Conservation (phyloP, 30 jellyfish, hydroid and myxozoan genomes). For the Cassiopea xamachana region DNA sequence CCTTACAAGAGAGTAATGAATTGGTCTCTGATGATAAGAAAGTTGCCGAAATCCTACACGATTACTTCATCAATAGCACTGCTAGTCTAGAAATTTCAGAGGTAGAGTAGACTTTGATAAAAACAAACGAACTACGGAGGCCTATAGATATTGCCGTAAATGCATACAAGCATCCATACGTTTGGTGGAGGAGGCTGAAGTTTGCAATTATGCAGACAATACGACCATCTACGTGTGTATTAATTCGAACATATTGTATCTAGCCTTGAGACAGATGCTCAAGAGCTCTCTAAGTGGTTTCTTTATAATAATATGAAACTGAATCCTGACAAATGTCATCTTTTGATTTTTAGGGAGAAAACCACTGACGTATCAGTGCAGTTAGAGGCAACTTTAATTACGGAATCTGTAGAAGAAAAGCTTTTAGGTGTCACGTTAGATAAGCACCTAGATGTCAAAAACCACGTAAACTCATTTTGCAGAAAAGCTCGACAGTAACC, state of each 20-base stretch:
- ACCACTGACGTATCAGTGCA: not conserved
- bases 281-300: conserved; percentile 22
- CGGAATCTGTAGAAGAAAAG: no score
- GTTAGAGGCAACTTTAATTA: no score
- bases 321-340: not conserved
- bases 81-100: conserved; percentile 23
- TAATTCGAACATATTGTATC: conserved; percentile 5
- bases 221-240: conserved; percentile 13
- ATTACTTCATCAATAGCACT: conserved; percentile 3
- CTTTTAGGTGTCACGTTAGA: no score
- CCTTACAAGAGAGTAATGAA: not conserved
- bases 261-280: conserved; percentile 22
- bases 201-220: conserved; percentile 20
- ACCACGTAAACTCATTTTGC: no score
- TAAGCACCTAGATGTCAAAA: no score
- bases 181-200: conserved; percentile 11
- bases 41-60: conserved; percentile 1
- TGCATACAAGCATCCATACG: not conserved
- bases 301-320: conserved; percentile 14
- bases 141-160: conserved; percentile 45
- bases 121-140: conserved; percentile 2
- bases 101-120: conserved; percentile 23
- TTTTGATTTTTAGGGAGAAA: not conserved
- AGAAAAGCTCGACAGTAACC: no score
- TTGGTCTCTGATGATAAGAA: conserved; percentile 9